A percentile compares a stretch with the other conserved stretches of the same genome.
phyloP scores from a whole-genome alignment of 92 coral and sea anemone genomes.

The Paramuricea clavata region DNA sequence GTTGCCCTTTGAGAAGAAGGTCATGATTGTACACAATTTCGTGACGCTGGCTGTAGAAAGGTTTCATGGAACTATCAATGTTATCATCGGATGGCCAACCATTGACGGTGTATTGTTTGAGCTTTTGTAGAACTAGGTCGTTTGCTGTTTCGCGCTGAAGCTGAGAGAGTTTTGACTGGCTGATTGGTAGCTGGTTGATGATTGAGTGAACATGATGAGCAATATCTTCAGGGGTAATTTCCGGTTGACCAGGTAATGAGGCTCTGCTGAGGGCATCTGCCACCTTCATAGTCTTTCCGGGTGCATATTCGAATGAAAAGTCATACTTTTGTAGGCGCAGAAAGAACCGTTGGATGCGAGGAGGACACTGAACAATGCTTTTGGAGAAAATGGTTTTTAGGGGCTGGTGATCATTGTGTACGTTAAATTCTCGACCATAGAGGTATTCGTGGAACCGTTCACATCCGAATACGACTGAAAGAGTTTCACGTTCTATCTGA shows the following conservation, averaged over 20 bases:
- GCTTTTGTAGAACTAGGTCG: slow-evolving; percentile 20
- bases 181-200: background rate
- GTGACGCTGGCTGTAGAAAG: slow-evolving; percentile 16
- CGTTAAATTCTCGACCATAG: background rate
- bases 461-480: slow-evolving; percentile 15
- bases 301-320: too few relatives aligned
- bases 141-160: slow-evolving; percentile 8
- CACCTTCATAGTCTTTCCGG: too few relatives aligned
- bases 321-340: background rate
- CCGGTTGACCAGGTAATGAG: background rate
- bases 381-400: background rate
- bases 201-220: background rate
- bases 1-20: slow-evolving; percentile 29
- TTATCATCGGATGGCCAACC: slow-evolving; percentile 13
- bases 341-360: background rate
- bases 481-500: too few relatives aligned
- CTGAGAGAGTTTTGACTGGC: background rate
- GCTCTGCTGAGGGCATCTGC: slow-evolving; percentile 10
- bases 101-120: background rate
- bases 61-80: slow-evolving; percentile 12
- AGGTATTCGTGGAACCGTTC: slow-evolving; percentile 13
- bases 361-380: background rate
- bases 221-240: background rate
- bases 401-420: background rate
- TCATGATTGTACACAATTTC: background rate